These are phyloP conservation scores for Ctenomys sociabilis DNA, from an alignment of 2,113 vertebrate species.

Conservation along the genomic window DNA sequence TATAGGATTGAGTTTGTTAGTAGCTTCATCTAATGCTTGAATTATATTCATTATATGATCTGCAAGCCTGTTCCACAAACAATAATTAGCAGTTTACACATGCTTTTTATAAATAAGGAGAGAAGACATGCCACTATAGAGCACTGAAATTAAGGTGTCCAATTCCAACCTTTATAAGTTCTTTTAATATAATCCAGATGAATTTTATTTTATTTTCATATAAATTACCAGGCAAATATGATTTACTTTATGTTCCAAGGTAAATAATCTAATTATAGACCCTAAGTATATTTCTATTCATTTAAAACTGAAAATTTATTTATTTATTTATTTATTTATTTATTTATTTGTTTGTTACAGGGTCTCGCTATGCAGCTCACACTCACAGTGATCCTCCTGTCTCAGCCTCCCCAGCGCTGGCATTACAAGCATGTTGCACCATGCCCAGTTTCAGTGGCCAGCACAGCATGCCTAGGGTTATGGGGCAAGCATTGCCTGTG, in stretches of 20 bases:
- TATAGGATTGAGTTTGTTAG: not conserved
- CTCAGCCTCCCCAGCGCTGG: too few species aligned
- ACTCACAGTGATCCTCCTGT: too few species aligned
- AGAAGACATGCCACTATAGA: not conserved
- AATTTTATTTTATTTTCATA: constrained; percentile 22
- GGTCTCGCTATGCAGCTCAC: too few species aligned
- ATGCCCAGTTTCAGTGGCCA: too few species aligned
- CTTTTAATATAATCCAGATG: not conserved
- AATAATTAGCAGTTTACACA: not conserved
- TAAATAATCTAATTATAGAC: constrained; percentile 27
- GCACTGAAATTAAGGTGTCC: not conserved
- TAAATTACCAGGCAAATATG: not conserved
- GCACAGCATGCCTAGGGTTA: too few species aligned
- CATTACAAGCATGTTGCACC: too few species aligned
- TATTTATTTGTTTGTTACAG: too few species aligned
- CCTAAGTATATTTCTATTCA: not conserved
- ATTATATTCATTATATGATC: not conserved
- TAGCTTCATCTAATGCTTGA: not conserved
- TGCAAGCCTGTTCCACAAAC: not conserved
- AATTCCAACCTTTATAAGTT: not conserved
- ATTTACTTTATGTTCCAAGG: not conserved
- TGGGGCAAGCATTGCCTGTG: too few species aligned
- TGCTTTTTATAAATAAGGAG: not conserved
- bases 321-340: too few species aligned
- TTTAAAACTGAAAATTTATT: not conserved